Conservation (phyloP, 2,113 vertebrate genomes). For the Neolamprologus brichardi region DNA sequence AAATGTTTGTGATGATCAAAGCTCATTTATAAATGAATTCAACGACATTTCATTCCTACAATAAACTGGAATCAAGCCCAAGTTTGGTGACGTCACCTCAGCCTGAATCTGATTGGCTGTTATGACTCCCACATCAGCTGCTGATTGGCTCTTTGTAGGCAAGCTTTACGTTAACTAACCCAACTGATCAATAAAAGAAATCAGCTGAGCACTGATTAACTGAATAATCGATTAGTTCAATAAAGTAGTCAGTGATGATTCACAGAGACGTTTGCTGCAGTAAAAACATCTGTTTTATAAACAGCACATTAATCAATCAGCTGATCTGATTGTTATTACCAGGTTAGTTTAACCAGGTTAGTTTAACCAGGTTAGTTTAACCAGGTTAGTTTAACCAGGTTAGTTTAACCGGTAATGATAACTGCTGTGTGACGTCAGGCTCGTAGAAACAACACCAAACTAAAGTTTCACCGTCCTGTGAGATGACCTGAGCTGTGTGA, state of each 20-base stretch:
- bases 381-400: not conserved
- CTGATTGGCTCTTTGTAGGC: not conserved
- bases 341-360: not conserved
- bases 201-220: not conserved
- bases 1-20: not conserved
- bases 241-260: not conserved
- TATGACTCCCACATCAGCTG: not conserved
- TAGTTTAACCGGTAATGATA: not conserved
- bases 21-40: not conserved
- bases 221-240: not conserved
- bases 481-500: not conserved
- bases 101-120: not conserved
- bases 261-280: not conserved
- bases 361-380: not conserved
- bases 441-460: not conserved
- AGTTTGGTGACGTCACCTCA: not conserved
- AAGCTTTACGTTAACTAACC: rapidly evolving
- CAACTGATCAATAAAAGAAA: not conserved
- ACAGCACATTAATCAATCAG: not conserved
- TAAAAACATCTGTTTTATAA: not conserved
- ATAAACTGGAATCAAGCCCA: not conserved
- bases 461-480: not conserved
- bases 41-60: not conserved
- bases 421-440: not conserved
- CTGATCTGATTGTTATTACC: not conserved